Evolutionary conservation across 2,888 invertebrate species (phyloP).

Genomic region (Plagodis pulveraria): DNA sequence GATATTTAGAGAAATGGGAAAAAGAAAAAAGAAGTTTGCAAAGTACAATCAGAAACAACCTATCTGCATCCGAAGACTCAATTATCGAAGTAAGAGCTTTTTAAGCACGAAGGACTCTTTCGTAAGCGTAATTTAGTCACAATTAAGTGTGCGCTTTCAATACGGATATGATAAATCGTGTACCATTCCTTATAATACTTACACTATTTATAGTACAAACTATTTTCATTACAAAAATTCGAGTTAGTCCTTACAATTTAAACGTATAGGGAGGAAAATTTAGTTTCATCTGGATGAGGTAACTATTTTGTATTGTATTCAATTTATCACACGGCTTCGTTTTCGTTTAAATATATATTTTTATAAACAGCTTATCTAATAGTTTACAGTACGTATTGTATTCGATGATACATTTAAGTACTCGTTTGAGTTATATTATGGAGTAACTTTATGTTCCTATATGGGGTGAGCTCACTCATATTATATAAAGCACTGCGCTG

Average conservation of each 20-base stretch:
- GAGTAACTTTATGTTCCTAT: too few species aligned
- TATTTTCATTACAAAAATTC: conserved; percentile 11
- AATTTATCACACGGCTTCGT: conserved; percentile 68
- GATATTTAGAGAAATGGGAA: too few species aligned
- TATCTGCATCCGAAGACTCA: too few species aligned
- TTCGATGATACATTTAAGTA: conserved; percentile 15
- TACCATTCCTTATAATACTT: conserved; percentile 15
- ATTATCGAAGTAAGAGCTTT: too few species aligned
- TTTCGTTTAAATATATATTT: conserved; percentile 31
- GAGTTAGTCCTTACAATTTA: conserved; percentile 11
- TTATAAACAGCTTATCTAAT: conserved; percentile 39
- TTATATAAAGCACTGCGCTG: too few species aligned
- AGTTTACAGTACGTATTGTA: conserved; percentile 20
- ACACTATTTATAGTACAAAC: conserved; percentile 5
- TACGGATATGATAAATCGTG: conserved; percentile 16
- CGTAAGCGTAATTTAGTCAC: too few species aligned
- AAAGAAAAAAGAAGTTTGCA: too few species aligned
- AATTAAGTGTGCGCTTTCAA: conserved; percentile 13
- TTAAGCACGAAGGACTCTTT: too few species aligned
- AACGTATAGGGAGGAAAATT: conserved; percentile 5
- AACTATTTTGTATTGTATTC: conserved; percentile 66
- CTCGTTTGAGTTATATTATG: background rate
- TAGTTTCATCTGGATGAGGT: conserved; percentile 48
- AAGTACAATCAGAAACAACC: too few species aligned
- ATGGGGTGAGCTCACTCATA: too few species aligned